Evolutionary conservation across 2,113 vertebrate species (phyloP).

Genomic region (Scomber colias): DNA sequence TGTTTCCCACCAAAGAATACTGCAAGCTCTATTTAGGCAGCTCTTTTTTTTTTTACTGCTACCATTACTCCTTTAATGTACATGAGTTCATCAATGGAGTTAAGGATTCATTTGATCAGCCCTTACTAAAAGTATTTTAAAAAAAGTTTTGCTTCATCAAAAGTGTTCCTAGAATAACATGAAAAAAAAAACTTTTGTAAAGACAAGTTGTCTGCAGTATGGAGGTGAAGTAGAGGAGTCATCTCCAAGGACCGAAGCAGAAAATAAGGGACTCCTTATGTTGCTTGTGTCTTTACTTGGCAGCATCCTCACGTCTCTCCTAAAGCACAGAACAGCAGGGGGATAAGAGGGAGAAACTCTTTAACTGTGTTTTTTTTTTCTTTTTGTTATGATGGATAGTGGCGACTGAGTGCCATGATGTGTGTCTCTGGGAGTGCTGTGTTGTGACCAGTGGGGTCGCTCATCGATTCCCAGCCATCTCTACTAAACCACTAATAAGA

Average conservation of each 20-base stretch:
- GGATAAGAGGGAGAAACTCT: constrained; percentile 61
- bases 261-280: constrained; percentile 65
- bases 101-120: constrained; percentile 29
- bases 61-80: background rate
- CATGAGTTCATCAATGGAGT: background rate
- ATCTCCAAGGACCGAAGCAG: constrained; percentile 54
- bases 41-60: no score
- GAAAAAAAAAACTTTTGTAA: constrained; percentile 11
- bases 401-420: constrained; percentile 65
- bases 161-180: constrained; percentile 31
- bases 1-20: no score
- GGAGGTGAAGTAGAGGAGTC: constrained; percentile 37
- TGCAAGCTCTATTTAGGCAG: no score
- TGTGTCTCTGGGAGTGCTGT: constrained; percentile 72
- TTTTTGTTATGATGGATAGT: constrained; percentile 77
- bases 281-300: constrained; percentile 59
- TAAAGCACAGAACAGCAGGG: constrained; percentile 71
- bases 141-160: constrained; percentile 19
- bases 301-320: constrained; percentile 66
- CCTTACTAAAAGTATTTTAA: constrained; percentile 4
- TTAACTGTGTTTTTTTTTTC: constrained; percentile 55
- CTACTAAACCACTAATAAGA: constrained; percentile 83
- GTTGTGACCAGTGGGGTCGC: constrained; percentile 76
- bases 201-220: constrained; percentile 30
- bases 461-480: constrained; percentile 78